phyloP scores from a whole-genome alignment of 2,113 vertebrate genomes.

The Pandion haliaetus region DNA sequence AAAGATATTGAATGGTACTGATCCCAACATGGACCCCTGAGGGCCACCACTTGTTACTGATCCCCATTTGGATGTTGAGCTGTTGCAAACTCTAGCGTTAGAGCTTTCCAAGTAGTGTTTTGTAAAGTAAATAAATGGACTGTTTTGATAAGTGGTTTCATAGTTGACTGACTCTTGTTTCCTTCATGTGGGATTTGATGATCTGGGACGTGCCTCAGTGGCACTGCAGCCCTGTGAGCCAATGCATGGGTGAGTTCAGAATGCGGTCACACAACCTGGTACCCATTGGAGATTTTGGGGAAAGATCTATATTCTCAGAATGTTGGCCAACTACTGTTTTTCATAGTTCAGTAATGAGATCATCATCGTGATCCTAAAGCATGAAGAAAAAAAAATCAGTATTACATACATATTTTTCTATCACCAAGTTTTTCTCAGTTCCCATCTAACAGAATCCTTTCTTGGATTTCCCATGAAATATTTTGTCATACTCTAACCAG shows the following conservation, averaged over 20 bases:
- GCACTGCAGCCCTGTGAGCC: not conserved
- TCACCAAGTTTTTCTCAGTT: not conserved
- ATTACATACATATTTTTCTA: not conserved
- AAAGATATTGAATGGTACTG: not conserved
- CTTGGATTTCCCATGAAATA: not conserved
- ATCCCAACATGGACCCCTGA: not conserved
- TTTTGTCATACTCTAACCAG: not conserved
- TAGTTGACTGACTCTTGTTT: not conserved
- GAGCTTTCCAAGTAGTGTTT: not conserved
- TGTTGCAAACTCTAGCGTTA: not conserved
- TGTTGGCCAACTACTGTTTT: not conserved
- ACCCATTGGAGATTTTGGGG: not conserved
- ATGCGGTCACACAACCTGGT: not conserved
- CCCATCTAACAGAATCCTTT: not conserved
- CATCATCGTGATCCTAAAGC: not conserved
- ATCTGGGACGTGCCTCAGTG: not conserved
- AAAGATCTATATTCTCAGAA: not conserved
- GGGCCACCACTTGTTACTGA: not conserved
- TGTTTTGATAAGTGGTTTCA: not conserved
- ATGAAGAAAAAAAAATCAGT: not conserved
- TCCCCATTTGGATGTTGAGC: not conserved
- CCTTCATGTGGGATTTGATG: rapidly evolving
- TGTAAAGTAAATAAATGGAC: not conserved
- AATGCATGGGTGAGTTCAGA: not conserved
- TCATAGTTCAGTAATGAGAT: not conserved